Evolutionary conservation across 1,140 invertebrate species (phyloP).

Genomic region (Heliconius hewitsoni): DNA sequence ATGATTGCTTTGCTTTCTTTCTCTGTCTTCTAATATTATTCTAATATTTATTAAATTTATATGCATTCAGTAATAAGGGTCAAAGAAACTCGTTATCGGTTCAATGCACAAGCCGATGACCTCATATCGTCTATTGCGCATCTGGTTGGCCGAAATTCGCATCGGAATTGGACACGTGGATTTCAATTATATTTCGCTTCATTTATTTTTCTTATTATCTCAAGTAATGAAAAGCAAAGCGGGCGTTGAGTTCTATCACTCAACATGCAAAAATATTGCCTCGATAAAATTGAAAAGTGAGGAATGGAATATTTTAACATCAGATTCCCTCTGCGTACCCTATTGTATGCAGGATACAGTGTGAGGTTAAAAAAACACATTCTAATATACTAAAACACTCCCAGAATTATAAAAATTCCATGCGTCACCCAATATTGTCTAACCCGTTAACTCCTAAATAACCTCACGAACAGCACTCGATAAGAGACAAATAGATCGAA

Average conservation of each 20-base stretch:
- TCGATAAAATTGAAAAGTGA: too few relatives aligned
- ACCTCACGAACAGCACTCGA: constrained; percentile 10
- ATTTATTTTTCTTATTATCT: not conserved
- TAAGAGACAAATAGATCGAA: constrained; percentile 22
- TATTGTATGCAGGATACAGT: too few relatives aligned
- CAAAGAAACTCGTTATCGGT: constrained; percentile 49
- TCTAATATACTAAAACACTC: not conserved
- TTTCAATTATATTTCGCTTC: not conserved
- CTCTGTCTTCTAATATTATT: too few relatives aligned
- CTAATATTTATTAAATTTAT: not conserved
- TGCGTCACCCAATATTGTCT: constrained; percentile 9
- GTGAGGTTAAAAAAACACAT: too few relatives aligned
- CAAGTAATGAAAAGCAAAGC: not conserved
- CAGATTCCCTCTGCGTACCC: too few relatives aligned
- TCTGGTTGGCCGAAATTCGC: constrained; percentile 48
- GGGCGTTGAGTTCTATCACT: too few relatives aligned
- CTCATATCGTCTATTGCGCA: constrained; percentile 42
- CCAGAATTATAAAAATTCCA: not conserved
- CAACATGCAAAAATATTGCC: too few relatives aligned
- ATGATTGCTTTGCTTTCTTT: not conserved
- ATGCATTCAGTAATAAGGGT: constrained; percentile 43
- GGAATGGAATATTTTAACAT: too few relatives aligned
- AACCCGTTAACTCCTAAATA: constrained; percentile 17
- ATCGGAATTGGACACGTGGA: constrained; percentile 18
- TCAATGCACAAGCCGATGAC: constrained; percentile 47